A percentile compares a stretch with the other conserved stretches of the same genome.
Conservation (phyloP, 2,113 vertebrate genomes). For the Ammospiza caudacuta region DNA sequence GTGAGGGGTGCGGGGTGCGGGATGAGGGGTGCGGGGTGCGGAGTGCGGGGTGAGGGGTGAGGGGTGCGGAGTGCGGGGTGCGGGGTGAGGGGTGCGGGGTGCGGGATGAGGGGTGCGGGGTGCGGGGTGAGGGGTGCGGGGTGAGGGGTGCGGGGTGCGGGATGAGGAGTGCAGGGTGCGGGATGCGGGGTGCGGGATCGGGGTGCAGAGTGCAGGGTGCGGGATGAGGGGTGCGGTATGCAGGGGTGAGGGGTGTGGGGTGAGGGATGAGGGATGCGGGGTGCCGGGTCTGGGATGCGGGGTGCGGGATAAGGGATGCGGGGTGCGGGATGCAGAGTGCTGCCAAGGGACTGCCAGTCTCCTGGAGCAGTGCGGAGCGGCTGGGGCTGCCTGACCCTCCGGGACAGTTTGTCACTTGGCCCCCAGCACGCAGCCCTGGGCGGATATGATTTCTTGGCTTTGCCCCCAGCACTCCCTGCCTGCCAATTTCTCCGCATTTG, state of each 20-base stretch:
- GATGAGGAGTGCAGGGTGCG: not conserved
- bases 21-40: too few relatives aligned
- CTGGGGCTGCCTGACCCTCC: not conserved
- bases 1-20: too few relatives aligned
- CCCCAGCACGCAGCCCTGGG: not conserved
- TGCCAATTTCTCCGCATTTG: slow-evolving; percentile 42
- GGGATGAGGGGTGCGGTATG: too few relatives aligned
- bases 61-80: too few relatives aligned
- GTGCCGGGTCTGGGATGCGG: too few relatives aligned
- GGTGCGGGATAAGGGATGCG: too few relatives aligned
- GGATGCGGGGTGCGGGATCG: too few relatives aligned
- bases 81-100: accelerated
- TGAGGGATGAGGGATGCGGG: too few relatives aligned
- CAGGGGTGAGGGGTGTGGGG: too few relatives aligned
- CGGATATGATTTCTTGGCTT: slow-evolving; percentile 62
- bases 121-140: accelerated
- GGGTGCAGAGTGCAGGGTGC: not conserved
- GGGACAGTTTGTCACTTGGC: slow-evolving; percentile 20
- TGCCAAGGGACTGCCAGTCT: not conserved
- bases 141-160: accelerated
- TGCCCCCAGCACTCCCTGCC: slow-evolving; percentile 17
- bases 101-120: accelerated
- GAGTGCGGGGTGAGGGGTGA: too few relatives aligned
- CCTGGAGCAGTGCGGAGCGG: not conserved
- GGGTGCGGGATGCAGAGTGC: not conserved